phyloP scores from a whole-genome alignment of 2,797 vertebrate species.

The Gadopsis bispinosus region DNA sequence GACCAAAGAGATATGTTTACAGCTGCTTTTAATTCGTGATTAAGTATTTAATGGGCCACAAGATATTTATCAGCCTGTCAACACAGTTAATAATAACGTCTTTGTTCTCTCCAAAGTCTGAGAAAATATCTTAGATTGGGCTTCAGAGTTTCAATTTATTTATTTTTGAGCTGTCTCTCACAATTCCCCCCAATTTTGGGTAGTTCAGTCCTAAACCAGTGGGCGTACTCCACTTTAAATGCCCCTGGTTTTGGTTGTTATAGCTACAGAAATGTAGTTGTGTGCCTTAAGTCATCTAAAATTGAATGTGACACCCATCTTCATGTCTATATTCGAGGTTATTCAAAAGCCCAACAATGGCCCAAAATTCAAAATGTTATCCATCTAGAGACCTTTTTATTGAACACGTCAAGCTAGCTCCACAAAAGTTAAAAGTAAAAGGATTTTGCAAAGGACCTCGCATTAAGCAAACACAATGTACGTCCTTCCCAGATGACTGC shows the following conservation, averaged over 20 bases:
- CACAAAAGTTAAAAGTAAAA: neutral
- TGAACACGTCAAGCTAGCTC: neutral
- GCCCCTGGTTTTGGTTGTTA: neutral
- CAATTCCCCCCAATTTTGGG: neutral
- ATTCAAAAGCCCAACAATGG: conserved; percentile 6
- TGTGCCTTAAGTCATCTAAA: neutral
- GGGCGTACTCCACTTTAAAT: neutral
- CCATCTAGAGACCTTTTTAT: neutral
- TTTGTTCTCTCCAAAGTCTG: neutral
- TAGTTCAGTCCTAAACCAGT: neutral
- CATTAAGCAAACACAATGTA: conserved; percentile 31
- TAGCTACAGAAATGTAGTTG: no score
- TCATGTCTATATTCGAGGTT: neutral
- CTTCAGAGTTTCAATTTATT: neutral
- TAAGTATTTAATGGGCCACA: neutral
- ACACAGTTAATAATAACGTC: neutral
- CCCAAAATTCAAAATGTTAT: neutral
- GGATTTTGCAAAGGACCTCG: conserved; percentile 9
- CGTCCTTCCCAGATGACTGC: conserved; percentile 16
- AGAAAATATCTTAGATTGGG: neutral
- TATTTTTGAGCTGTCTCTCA: neutral
- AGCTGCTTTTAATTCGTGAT: neutral
- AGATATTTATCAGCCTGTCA: neutral
- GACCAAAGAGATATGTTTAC: neutral
- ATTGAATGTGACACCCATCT: neutral